These are phyloP conservation scores for Chaitophorus viminalis DNA, from an alignment of 2,888 invertebrate species.

Conservation along the genomic window DNA sequence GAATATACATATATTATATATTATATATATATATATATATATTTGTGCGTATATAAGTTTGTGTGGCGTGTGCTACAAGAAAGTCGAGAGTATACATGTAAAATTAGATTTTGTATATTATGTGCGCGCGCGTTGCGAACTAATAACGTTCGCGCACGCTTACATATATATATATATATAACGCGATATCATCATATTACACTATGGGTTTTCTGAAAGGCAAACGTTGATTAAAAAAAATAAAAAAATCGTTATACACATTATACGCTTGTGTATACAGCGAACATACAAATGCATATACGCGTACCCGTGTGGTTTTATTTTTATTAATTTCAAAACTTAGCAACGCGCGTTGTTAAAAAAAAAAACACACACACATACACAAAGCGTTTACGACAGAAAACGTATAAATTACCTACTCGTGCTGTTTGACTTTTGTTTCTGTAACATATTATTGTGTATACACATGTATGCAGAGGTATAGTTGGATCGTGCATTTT, in stretches of 20 bases:
- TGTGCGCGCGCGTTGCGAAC: conserved; percentile 7
- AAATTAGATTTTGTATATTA: background rate
- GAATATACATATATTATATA: conserved; percentile 30
- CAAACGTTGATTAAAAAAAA: background rate
- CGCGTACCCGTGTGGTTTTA: too few relatives aligned
- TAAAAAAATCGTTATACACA: background rate
- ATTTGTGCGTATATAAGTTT: too few relatives aligned
- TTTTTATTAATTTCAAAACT: conserved; percentile 22
- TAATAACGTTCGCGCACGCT: background rate
- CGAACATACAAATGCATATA: background rate
- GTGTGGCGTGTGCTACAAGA: too few relatives aligned
- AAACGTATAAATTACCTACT: conserved; percentile 46
- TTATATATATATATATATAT: background rate
- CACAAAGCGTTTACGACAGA: background rate
- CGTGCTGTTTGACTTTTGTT: conserved; percentile 40
- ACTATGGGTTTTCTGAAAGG: background rate
- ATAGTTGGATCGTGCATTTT: conserved; percentile 33
- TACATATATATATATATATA: background rate
- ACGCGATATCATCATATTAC: background rate
- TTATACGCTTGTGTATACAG: background rate
- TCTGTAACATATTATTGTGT: conserved; percentile 21
- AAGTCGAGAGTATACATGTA: background rate
- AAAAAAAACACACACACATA: background rate
- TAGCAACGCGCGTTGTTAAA: too few relatives aligned
- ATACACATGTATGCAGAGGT: background rate